phyloP scores from a whole-genome alignment of 2,888 invertebrate genomes.

The Prosopocoilus inquinatus region DNA sequence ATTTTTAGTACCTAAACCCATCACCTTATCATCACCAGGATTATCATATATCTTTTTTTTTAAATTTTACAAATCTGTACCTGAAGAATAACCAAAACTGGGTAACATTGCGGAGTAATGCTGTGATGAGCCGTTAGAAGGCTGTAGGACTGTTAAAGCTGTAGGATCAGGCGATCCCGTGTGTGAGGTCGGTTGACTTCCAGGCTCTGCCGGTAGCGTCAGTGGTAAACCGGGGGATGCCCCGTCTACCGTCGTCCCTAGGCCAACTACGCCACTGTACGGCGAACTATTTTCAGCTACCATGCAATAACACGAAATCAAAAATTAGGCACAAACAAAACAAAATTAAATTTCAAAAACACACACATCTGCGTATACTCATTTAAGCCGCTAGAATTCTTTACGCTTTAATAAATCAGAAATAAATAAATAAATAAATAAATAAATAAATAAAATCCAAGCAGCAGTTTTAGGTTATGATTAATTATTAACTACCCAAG shows the following conservation, averaged over 20 bases:
- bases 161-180: constrained; percentile 54
- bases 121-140: constrained; percentile 56
- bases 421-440: too few species aligned
- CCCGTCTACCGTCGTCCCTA: constrained; percentile 49
- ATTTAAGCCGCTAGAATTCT: neutral
- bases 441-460: too few species aligned
- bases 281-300: constrained; percentile 51
- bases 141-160: constrained; percentile 58
- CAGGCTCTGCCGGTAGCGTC: constrained; percentile 46
- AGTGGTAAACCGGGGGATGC: constrained; percentile 54
- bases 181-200: constrained; percentile 51
- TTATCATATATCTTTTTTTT: neutral
- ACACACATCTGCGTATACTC: constrained; percentile 15
- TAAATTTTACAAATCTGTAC: constrained; percentile 40
- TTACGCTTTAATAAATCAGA: too few species aligned
- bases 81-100: constrained; percentile 69
- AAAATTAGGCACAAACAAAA: constrained; percentile 32
- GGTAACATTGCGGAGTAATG: constrained; percentile 66
- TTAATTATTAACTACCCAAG: too few species aligned
- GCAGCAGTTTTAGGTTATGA: too few species aligned
- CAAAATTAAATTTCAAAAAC: constrained; percentile 17
- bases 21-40: neutral
- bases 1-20: neutral
- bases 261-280: constrained; percentile 50
- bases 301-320: constrained; percentile 37